Base-by-base conservation (phyloP, 2,888 invertebrate species). In the Ctenicera cuprea region DNA sequence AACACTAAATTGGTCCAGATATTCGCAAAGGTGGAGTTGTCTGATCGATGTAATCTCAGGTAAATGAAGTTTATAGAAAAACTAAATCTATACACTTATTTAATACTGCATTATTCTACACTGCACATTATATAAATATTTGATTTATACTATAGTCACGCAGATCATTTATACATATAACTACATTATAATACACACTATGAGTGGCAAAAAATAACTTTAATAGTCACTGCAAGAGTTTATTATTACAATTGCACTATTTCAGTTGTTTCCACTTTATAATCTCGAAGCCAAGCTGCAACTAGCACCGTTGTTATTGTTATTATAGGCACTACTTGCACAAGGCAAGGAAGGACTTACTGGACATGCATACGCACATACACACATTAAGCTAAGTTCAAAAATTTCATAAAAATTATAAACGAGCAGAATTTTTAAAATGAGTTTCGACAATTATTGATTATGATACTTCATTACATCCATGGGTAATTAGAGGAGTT, bases 41-140 rank as follows among this genome's bases (percentile, higher is more conserved):
- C 80, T 72, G 77, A 79, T 81, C 77, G 79, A 81, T 81, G 79
- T 79, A 80, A 76, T 80, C 75, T 79, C 71, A 76, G 74, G 79
- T 80, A 82, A 83, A 82, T 80, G 78, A 83, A 82, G 79, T 78
- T 79, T 79, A 81, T 82, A 82, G 80, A 84, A 83, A 84, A 83
- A 84, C 81, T 82, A 82, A 82, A 74, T 80, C 82, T 83, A 84
- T 82, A 84, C 83, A 84, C 79, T 82, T 83, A 83, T 76, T 80
- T 82, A 84, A 83, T 83, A 84, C 78, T 79, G 80, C 77, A 81
- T 83, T 82, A 80, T 78, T 80, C 81, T 83, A 83, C 80, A 78
- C 78, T 81, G 80, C 80, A 82, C 81, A 81, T 64, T 57, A 64
- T 71, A 80, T 79, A 80, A 80, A 80, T 80, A 79, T 81, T 77